A percentile compares a stretch with the other conserved stretches of the same genome.
These are phyloP conservation scores for Hyphantria cunea DNA, from an alignment of 1,140 invertebrate genomes.

Conservation along the genomic window DNA sequence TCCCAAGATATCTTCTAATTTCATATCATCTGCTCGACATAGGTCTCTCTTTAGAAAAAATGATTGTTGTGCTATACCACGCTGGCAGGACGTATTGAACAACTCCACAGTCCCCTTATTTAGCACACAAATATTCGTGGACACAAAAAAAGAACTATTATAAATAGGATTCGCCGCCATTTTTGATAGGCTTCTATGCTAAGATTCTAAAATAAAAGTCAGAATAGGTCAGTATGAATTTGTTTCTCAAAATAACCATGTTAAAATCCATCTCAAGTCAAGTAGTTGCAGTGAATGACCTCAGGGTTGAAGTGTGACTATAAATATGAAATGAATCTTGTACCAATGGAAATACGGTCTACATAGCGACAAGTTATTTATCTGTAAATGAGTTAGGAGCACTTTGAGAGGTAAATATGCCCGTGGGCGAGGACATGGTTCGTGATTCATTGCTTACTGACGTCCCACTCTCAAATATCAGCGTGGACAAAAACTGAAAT, in stretches of 20 bases:
- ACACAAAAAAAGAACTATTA: too few species aligned
- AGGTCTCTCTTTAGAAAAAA: too few species aligned
- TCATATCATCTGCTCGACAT: too few species aligned
- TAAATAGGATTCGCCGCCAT: neutral
- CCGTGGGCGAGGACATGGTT: slow-evolving; percentile 57
- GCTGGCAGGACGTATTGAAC: too few species aligned
- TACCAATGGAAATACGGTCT: slow-evolving; percentile 34
- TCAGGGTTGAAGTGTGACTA: slow-evolving; percentile 24
- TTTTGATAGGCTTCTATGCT: neutral
- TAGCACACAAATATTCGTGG: too few species aligned
- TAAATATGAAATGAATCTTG: slow-evolving; percentile 33
- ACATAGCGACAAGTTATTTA: slow-evolving; percentile 31
- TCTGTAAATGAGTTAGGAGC: slow-evolving; percentile 38
- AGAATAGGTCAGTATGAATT: slow-evolving; percentile 13
- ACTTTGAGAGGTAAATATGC: slow-evolving; percentile 58
- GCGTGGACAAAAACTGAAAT: slow-evolving; percentile 34
- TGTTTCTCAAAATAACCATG: slow-evolving; percentile 31
- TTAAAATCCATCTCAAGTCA: slow-evolving; percentile 39
- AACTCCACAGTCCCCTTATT: too few species aligned
- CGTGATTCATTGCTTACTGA: slow-evolving; percentile 60
- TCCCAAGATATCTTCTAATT: too few species aligned
- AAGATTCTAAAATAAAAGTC: neutral
- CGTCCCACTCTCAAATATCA: slow-evolving; percentile 43
- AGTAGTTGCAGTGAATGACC: slow-evolving; percentile 53
- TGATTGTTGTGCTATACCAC: too few species aligned